Conservation (phyloP, 2,797 vertebrate species). For the Toxotes lorentzi region DNA sequence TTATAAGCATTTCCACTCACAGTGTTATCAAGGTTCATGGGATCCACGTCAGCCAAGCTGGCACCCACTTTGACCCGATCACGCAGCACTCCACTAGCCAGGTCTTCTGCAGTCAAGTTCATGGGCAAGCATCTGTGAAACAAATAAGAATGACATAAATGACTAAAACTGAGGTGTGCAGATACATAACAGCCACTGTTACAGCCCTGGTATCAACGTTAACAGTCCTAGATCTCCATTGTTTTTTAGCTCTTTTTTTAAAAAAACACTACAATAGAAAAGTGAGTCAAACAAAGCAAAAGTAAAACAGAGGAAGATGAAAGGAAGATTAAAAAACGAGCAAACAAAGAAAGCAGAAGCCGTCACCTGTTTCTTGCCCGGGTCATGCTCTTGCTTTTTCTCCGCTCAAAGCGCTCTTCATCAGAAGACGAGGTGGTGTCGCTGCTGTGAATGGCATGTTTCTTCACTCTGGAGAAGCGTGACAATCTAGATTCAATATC, state of each 20-base stretch:
- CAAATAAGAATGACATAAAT: conserved; percentile 14
- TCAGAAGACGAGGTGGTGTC: conserved; percentile 98
- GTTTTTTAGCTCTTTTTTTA: not conserved
- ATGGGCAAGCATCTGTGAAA: conserved; percentile 93
- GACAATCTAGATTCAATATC: conserved; percentile 32
- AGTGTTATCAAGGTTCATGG: conserved; percentile 96
- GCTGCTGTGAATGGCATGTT: conserved; percentile 99
- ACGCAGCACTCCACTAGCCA: conserved; percentile 94
- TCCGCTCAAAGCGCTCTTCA: conserved; percentile 98
- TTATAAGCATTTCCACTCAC: conserved; percentile 81
- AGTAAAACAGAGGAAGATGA: not conserved
- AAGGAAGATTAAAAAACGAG: not conserved
- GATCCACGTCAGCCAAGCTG: conserved; percentile 98
- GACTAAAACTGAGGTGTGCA: not conserved
- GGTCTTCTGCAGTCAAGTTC: conserved; percentile 95
- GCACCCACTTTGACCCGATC: conserved; percentile 96
- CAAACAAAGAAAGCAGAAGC: not conserved
- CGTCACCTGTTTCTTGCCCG: conserved; percentile 94
- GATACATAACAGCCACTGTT: not conserved
- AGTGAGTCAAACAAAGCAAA: not conserved
- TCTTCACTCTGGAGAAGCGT: conserved; percentile 90
- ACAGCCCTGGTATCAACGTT: not conserved
- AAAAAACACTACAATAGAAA: not conserved
- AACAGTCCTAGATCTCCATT: not conserved
- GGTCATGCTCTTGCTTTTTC: conserved; percentile 98